Conservation (phyloP, 2,888 invertebrate genomes). For the Adelognathus sp. region DNA sequence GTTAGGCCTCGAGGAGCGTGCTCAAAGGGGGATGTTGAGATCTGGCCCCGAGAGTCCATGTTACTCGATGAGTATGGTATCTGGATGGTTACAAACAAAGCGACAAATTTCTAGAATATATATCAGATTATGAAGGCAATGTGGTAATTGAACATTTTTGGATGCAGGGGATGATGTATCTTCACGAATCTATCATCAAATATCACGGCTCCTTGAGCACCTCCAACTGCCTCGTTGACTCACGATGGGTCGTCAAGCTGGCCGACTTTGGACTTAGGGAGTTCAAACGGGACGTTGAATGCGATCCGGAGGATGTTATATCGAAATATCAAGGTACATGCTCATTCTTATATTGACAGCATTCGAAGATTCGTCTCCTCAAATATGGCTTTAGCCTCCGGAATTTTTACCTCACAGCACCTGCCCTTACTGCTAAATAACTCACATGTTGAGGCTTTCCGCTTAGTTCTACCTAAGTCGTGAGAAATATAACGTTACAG, state of each 20-base stretch:
- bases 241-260: constrained; percentile 96
- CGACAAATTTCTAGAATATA: neutral
- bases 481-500: no score
- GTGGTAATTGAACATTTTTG: neutral
- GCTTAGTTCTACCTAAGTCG: no score
- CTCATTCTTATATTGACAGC: neutral
- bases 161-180: constrained; percentile 92
- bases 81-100: no score
- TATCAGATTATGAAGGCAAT: neutral
- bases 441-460: no score
- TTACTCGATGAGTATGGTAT: no score
- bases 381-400: neutral
- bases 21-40: no score
- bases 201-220: constrained; percentile 91
- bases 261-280: constrained; percentile 95
- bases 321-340: constrained; percentile 88
- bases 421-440: no score
- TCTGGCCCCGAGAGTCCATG: no score
- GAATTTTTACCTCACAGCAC: neutral
- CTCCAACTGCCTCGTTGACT: constrained; percentile 96
- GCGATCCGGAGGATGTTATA: constrained; percentile 84
- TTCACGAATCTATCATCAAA: constrained; percentile 93
- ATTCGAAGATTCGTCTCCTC: neutral
- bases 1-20: no score
- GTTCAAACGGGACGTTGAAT: constrained; percentile 90